These are phyloP conservation scores for Sabellastarte sp. DNA, from an alignment of 2,888 invertebrate species.

Conservation along the genomic window DNA sequence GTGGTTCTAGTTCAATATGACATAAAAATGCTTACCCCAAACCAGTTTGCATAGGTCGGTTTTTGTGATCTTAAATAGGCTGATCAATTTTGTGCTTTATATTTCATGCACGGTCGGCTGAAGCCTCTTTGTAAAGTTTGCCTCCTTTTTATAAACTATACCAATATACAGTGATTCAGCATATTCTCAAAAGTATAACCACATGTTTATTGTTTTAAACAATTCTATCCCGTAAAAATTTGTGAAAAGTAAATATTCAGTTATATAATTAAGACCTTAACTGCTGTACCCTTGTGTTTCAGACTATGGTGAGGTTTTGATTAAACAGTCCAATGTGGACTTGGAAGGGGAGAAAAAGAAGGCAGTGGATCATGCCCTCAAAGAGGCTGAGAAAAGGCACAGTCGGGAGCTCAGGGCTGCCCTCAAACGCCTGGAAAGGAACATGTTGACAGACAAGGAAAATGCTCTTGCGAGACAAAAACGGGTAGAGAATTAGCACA, in stretches of 20 bases:
- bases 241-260: neutral
- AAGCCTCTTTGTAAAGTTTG: too few species aligned
- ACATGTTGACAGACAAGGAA: conserved; percentile 42
- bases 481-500: conserved; percentile 28
- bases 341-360: conserved; percentile 40
- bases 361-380: conserved; percentile 40
- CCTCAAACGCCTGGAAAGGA: conserved; percentile 34
- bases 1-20: too few species aligned
- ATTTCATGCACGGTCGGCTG: too few species aligned
- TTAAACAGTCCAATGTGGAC: conserved; percentile 36
- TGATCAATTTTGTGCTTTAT: too few species aligned
- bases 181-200: conserved; percentile 7
- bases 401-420: conserved; percentile 46
- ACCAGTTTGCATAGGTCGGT: too few species aligned
- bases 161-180: too few species aligned
- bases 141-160: too few species aligned
- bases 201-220: conserved; percentile 1
- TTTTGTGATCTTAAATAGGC: too few species aligned
- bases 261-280: neutral
- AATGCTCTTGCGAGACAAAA: conserved; percentile 43
- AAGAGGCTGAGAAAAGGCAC: conserved; percentile 41
- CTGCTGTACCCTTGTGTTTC: neutral
- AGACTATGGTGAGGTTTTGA: conserved; percentile 20
- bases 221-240: neutral
- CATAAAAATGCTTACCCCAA: too few species aligned